Percentiles rank a stretch among this genome's conserved stretches.
phyloP scores from a whole-genome alignment of 2,888 invertebrate genomes.

The Caenorhabditis auriculariae region DNA sequence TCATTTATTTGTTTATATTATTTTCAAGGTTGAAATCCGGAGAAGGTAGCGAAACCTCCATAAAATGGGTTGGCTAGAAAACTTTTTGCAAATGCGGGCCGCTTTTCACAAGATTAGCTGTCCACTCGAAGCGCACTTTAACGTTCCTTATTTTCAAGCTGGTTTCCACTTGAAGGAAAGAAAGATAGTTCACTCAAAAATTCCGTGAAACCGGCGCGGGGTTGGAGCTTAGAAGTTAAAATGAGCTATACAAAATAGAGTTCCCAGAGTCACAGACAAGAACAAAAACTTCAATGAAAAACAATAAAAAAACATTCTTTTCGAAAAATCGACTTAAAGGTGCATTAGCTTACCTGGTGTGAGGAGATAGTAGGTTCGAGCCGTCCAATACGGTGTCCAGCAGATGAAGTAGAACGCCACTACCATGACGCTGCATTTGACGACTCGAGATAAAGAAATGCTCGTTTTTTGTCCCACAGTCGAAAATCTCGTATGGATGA shows the following conservation, averaged over 20 bases:
- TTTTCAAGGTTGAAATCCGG: slow-evolving; percentile 1
- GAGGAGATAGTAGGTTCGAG: slow-evolving; percentile 34
- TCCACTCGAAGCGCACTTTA: no score
- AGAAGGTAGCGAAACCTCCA: no score
- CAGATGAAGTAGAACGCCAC: slow-evolving; percentile 63
- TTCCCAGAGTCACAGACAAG: no score
- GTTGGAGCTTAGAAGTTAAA: no score
- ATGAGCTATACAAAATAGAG: no score
- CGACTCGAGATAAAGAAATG: slow-evolving; percentile 55
- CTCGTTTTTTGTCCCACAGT: slow-evolving; percentile 52
- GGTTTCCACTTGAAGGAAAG: neutral
- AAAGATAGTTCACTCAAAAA: neutral
- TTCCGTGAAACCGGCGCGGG: no score
- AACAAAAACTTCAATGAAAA: neutral
- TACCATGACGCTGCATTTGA: slow-evolving; percentile 60
- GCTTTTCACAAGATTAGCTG: no score
- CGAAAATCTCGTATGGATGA: slow-evolving; percentile 34
- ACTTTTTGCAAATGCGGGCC: no score
- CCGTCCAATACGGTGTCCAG: slow-evolving; percentile 62
- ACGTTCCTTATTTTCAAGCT: neutral
- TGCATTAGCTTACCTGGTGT: neutral
- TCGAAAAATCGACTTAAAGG: neutral
- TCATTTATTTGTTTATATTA: neutral
- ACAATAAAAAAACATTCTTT: slow-evolving; percentile 4
- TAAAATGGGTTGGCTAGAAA: no score